These are phyloP conservation scores for Drosophila dunni DNA, from an alignment of 1,140 invertebrate genomes.

Conservation along the genomic window DNA sequence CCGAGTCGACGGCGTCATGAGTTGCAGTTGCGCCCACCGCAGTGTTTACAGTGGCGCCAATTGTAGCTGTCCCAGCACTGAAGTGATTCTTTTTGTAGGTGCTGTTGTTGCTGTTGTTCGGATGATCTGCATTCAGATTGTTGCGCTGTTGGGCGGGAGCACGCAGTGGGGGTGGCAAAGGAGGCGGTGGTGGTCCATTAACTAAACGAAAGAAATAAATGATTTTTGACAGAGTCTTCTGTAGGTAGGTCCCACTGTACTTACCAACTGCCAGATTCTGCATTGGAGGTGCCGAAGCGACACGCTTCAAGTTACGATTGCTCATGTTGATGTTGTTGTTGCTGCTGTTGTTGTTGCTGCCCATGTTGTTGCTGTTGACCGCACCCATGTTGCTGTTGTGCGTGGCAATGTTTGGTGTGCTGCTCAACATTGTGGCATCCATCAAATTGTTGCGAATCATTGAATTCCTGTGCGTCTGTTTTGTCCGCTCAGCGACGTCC, in stretches of 20 bases:
- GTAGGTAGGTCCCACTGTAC: background rate
- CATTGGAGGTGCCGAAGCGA: constrained; percentile 85
- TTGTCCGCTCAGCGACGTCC: constrained; percentile 80
- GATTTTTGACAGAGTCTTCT: background rate
- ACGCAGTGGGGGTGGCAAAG: constrained; percentile 86
- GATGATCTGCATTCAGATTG: constrained; percentile 45
- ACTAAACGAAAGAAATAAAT: constrained; percentile 38
- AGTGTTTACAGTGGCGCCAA: constrained; percentile 5
- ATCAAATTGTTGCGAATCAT: constrained; percentile 79
- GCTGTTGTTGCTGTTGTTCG: constrained; percentile 33
- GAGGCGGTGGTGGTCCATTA: constrained; percentile 87
- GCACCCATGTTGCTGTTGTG: constrained; percentile 25
- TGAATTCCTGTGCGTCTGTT: constrained; percentile 79
- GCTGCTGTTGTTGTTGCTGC: constrained; percentile 40
- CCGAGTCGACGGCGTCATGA: constrained; percentile 73
- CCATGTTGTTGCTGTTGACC: constrained; percentile 17
- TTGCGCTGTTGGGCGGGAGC: constrained; percentile 70
- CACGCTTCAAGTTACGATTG: constrained; percentile 84
- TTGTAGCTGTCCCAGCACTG: constrained; percentile 3
- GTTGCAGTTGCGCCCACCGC: background rate
- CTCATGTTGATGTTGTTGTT: constrained; percentile 52
- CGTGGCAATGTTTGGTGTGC: constrained; percentile 47
- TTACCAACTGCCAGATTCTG: constrained; percentile 75
- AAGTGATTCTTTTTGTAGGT: constrained; percentile 64
- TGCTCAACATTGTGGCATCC: constrained; percentile 33